Conservation (phyloP, 2,888 invertebrate species). For the Drosophila mercatorum region DNA sequence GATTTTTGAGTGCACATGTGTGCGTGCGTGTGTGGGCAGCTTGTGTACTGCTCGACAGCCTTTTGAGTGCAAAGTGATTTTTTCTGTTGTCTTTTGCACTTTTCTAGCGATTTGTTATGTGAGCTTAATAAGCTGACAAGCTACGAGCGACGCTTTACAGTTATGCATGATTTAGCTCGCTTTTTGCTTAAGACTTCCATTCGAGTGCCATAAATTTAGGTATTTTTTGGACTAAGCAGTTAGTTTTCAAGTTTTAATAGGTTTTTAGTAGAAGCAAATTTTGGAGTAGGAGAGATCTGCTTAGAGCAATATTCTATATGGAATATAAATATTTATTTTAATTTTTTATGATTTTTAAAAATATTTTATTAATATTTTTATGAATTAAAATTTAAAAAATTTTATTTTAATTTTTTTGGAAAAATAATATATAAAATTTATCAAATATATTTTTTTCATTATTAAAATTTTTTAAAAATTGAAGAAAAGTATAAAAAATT, state of each 20-base stretch:
- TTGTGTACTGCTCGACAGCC: constrained; percentile 53
- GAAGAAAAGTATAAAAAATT: no score
- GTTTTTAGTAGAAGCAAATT: no score
- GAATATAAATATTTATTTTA: not conserved
- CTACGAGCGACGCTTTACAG: constrained; percentile 28
- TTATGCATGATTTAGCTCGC: not conserved
- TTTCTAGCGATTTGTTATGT: constrained; percentile 46
- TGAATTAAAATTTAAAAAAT: no score
- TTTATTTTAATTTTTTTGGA: no score
- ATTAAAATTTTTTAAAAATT: no score
- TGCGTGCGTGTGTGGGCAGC: constrained; percentile 21
- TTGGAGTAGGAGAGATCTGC: not conserved
- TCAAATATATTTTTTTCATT: no score
- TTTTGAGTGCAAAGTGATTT: constrained; percentile 72
- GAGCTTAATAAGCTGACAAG: constrained; percentile 44
- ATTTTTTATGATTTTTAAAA: not conserved
- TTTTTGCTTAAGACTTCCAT: not conserved
- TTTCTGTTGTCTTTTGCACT: constrained; percentile 54
- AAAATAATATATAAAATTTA: no score
- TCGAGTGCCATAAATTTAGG: not conserved
- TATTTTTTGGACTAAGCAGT: no score
- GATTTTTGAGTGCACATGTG: constrained; percentile 39
- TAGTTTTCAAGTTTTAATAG: no score
- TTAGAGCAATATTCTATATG: no score
- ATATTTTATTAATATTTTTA: no score